A percentile compares a stretch with the other conserved stretches of the same genome.
Conservation (phyloP, 2,797 vertebrate species). For the Enteromius afrohamiltoni region DNA sequence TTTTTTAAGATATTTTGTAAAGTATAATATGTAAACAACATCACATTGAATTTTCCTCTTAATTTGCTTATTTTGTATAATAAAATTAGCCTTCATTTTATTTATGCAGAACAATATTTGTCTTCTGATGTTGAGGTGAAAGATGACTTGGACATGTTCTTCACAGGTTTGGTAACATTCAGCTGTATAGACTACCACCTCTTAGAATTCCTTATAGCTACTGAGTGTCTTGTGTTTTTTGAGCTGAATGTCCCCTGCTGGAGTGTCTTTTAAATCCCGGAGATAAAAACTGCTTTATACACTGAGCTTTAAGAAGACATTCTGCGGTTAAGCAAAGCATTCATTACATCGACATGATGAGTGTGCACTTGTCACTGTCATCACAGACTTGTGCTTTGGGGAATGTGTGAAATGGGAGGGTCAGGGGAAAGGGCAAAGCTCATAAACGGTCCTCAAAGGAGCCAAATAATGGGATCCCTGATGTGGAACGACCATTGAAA, state of each 20-base stretch:
- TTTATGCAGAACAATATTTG: not conserved
- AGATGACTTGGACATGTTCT: not conserved
- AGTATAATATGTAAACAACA: not conserved
- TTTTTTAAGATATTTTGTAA: not conserved
- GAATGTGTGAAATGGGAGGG: conserved; percentile 64
- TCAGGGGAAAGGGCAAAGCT: conserved; percentile 71
- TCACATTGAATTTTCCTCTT: not conserved
- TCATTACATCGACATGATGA: conserved; percentile 65
- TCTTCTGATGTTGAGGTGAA: not conserved
- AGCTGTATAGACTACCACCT: not conserved
- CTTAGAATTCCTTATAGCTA: not conserved
- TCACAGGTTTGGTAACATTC: not conserved
- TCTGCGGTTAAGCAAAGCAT: conserved; percentile 70
- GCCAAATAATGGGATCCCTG: conserved; percentile 78
- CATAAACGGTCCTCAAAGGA: conserved; percentile 72
- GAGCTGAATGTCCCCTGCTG: conserved; percentile 42
- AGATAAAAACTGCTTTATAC: conserved; percentile 69
- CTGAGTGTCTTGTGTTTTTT: conserved; percentile 41
- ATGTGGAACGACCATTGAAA: conserved; percentile 74
- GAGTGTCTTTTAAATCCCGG: conserved; percentile 51
- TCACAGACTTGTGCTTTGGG: conserved; percentile 50
- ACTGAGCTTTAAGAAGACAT: conserved; percentile 46
- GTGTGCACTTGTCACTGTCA: conserved; percentile 51
- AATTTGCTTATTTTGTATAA: not conserved
- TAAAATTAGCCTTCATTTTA: not conserved